A percentile compares a stretch with the other conserved stretches of the same genome.
These are phyloP conservation scores for Lycocorax pyrrhopterus DNA, from an alignment of 2,113 vertebrate genomes.

Conservation along the genomic window DNA sequence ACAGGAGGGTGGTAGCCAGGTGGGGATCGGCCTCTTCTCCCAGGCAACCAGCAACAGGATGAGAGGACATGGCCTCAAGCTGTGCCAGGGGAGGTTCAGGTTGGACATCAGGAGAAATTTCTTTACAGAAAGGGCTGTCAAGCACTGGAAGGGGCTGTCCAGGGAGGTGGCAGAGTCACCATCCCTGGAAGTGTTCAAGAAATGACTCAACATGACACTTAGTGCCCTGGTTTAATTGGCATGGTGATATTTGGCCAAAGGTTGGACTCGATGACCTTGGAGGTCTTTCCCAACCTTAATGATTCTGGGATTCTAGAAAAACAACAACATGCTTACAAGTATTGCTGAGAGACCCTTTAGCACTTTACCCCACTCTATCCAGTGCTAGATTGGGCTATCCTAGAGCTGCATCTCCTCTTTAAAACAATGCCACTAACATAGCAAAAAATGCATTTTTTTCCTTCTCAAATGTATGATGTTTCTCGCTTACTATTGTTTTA, in stretches of 20 bases:
- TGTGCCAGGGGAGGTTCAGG: not conserved
- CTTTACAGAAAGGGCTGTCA: not conserved
- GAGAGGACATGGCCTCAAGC: not conserved
- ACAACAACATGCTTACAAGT: not conserved
- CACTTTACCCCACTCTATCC: not conserved
- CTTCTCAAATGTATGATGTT: not conserved
- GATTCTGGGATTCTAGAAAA: not conserved
- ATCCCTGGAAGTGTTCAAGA: not conserved
- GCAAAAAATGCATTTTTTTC: accelerated
- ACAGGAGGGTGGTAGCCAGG: not conserved
- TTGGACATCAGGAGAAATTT: not conserved
- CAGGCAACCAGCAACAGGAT: not conserved
- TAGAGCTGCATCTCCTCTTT: not conserved
- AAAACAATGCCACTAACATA: not conserved
- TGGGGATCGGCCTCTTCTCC: not conserved
- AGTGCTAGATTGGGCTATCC: not conserved
- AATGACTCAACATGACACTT: accelerated
- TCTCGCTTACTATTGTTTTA: not conserved
- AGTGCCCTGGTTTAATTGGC: not conserved
- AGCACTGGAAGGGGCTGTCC: not conserved
- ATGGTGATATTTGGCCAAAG: not conserved
- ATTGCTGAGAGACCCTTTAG: not conserved
- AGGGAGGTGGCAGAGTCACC: not conserved
- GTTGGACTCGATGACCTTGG: not conserved
- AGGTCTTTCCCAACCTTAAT: not conserved